Conservation (phyloP, 2,113 vertebrate genomes). For the Machaerirhynchus nigripectus region DNA sequence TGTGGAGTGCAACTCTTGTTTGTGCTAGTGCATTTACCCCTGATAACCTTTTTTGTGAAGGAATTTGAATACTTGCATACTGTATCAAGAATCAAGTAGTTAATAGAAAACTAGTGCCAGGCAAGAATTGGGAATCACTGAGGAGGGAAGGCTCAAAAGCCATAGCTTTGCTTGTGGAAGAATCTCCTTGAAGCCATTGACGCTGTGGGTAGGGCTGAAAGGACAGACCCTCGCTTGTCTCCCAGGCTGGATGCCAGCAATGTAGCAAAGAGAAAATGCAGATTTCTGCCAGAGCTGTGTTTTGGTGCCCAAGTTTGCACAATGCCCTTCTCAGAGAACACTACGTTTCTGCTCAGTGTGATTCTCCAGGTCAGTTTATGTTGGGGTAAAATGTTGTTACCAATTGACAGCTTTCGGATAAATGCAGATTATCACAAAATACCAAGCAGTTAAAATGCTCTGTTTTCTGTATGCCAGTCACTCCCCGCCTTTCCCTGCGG, state of each 20-base stretch:
- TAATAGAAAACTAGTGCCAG: neutral
- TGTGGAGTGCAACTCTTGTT: neutral
- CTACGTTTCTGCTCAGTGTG: neutral
- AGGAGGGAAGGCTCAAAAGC: neutral
- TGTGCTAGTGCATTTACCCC: neutral
- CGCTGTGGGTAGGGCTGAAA: neutral
- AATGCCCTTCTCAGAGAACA: neutral
- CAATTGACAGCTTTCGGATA: neutral
- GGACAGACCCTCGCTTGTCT: neutral
- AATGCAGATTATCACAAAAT: neutral
- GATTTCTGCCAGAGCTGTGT: neutral
- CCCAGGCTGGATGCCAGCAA: neutral
- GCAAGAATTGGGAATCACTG: neutral
- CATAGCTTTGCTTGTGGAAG: neutral
- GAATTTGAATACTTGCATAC: neutral
- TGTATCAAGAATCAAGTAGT: neutral
- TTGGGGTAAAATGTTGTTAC: neutral
- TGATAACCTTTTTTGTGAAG: neutral
- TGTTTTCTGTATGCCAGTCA: conserved; percentile 52
- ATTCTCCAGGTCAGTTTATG: neutral
- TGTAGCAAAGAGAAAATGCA: neutral
- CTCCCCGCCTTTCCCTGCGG: neutral
- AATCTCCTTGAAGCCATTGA: neutral
- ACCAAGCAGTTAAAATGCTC: neutral
- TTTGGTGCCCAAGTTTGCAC: neutral